Evolutionary conservation across 2,113 vertebrate species (phyloP).

Genomic region (Noctilio leporinus): DNA sequence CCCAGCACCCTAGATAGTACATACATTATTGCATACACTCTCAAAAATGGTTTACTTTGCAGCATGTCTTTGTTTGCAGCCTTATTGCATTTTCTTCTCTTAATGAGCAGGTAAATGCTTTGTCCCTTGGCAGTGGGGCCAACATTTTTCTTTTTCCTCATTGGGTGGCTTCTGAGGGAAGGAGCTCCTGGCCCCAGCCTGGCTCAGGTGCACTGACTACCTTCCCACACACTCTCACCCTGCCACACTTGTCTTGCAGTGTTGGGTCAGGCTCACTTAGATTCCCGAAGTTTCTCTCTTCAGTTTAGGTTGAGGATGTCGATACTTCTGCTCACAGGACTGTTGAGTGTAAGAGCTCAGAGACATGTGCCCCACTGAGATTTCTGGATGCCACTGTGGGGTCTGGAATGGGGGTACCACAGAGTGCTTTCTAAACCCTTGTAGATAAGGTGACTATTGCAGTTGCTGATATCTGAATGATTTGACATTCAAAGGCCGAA

Average conservation of each 20-base stretch:
- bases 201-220: neutral
- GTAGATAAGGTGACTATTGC: neutral
- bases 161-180: constrained; percentile 16
- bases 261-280: constrained; percentile 26
- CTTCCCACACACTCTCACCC: constrained; percentile 28
- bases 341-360: neutral
- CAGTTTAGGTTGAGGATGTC: neutral
- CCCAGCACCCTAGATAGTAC: neutral
- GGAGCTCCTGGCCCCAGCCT: neutral
- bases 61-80: constrained; percentile 24
- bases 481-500: neutral
- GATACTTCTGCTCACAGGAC: neutral
- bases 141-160: neutral
- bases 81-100: constrained; percentile 18
- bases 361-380: neutral
- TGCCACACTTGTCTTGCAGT: neutral
- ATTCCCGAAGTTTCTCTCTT: constrained; percentile 3
- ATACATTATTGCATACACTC: neutral
- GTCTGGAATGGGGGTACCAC: neutral
- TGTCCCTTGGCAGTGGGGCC: neutral
- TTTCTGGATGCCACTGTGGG: neutral
- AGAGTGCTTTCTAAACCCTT: neutral
- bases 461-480: neutral
- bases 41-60: constrained; percentile 34
- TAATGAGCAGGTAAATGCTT: constrained; percentile 11